Evolutionary conservation across 64 coral and sea anemone genomes (phyloP).

Genomic region (Cladopsammia gracilis): DNA sequence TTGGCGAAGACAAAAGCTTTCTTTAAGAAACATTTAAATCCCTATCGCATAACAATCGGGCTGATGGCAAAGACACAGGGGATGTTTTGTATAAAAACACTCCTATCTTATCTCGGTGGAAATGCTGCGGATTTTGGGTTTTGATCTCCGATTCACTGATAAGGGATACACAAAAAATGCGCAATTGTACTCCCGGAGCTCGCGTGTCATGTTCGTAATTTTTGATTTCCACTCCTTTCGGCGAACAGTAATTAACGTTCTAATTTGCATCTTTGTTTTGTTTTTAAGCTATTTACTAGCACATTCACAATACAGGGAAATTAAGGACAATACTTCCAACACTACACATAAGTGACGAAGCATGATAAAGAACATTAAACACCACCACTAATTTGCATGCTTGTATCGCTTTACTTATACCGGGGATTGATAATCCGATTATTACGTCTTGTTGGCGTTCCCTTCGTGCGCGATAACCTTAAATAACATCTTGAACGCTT

Average conservation of each 20-base stretch:
- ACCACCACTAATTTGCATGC: conserved; percentile 1
- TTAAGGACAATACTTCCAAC: conserved; percentile 10
- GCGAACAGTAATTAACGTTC: neutral
- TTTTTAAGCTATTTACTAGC: neutral
- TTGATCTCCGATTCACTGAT: conserved; percentile 33
- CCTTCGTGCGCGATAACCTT: conserved; percentile 14
- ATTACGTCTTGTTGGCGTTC: neutral
- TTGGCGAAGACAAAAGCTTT: conserved; percentile 50
- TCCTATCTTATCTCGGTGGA: conserved; percentile 32
- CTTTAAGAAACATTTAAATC: conserved; percentile 43
- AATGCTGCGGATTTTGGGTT: conserved; percentile 32
- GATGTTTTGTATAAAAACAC: conserved; percentile 51
- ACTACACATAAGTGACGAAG: conserved; percentile 12
- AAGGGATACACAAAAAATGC: neutral
- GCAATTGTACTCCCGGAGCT: neutral
- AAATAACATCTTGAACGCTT: conserved; percentile 56
- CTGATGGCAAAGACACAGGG: neutral
- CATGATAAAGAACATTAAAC: conserved; percentile 9
- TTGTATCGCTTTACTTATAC: conserved; percentile 23
- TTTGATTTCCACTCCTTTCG: neutral
- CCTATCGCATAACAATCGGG: conserved; percentile 23
- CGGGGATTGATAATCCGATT: conserved; percentile 38
- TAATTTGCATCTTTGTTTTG: conserved; percentile 45
- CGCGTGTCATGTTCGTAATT: conserved; percentile 33
- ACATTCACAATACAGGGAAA: neutral